Conservation (phyloP, 2,797 vertebrate genomes). For the Kryptopterus vitreolus region DNA sequence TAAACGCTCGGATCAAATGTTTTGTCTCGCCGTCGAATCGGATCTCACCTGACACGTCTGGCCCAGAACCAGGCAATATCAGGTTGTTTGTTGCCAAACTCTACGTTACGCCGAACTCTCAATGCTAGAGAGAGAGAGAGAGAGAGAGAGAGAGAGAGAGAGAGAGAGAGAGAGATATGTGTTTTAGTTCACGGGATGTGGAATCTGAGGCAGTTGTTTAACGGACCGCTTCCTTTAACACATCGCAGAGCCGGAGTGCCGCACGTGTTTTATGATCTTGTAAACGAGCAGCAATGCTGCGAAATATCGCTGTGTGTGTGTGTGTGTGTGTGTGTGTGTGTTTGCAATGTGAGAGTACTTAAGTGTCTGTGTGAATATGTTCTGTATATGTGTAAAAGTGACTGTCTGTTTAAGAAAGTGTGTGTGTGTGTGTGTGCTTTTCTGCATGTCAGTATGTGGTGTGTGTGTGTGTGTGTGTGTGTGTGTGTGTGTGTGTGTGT, state of each 20-base stretch:
- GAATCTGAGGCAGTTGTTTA: conserved; percentile 72
- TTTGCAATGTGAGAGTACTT: conserved; percentile 30
- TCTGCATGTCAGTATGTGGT: conserved; percentile 8
- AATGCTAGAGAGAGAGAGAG: conserved; percentile 55
- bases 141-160: too few relatives aligned
- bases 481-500: conserved; percentile 60
- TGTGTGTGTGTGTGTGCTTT: conserved; percentile 57
- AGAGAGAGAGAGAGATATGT: too few relatives aligned
- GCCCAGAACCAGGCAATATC: not conserved
- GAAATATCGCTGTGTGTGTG: conserved; percentile 73
- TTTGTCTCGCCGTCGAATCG: conserved; percentile 49
- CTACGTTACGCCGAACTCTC: not conserved
- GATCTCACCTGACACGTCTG: conserved; percentile 53
- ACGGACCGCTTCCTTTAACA: conserved; percentile 75
- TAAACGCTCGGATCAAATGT: conserved; percentile 40
- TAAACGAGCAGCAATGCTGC: conserved; percentile 79
- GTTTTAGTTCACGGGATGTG: conserved; percentile 61
- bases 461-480: conserved; percentile 27
- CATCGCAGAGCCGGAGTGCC: conserved; percentile 73
- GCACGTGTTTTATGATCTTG: conserved; percentile 79
- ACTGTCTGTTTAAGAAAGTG: conserved; percentile 40
- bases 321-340: conserved; percentile 55
- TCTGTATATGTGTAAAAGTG: conserved; percentile 15
- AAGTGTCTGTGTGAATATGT: conserved; percentile 18
- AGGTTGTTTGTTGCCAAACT: not conserved